phyloP scores from a whole-genome alignment of 2,888 invertebrate genomes.

The Drosophila kuntzei region DNA sequence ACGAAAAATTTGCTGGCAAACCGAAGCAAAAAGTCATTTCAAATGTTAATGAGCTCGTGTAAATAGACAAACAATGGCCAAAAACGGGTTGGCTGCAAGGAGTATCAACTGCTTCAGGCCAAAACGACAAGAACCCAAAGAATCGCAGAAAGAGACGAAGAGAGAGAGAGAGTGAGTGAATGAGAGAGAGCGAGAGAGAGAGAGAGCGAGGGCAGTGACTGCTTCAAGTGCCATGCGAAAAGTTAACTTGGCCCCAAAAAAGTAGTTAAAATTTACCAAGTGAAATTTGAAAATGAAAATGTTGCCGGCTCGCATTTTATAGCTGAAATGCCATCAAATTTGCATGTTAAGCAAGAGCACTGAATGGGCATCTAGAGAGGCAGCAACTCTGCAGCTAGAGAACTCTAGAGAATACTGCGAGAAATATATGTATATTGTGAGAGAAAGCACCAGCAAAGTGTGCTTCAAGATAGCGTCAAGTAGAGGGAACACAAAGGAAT shows the following conservation, averaged over 20 bases:
- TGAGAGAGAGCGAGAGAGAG: neutral
- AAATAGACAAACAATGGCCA: slow-evolving; percentile 79
- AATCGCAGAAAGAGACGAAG: neutral
- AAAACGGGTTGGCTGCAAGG: slow-evolving; percentile 36
- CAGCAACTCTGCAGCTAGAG: slow-evolving; percentile 14
- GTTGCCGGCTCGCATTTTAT: slow-evolving; percentile 63
- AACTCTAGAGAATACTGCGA: slow-evolving; percentile 43
- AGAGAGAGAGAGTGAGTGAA: neutral
- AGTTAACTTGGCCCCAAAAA: slow-evolving; percentile 53
- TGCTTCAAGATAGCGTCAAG: slow-evolving; percentile 5
- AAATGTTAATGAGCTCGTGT: slow-evolving; percentile 81
- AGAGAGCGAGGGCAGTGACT: slow-evolving; percentile 19
- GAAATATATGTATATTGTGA: slow-evolving; percentile 4
- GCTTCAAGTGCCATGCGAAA: slow-evolving; percentile 41
- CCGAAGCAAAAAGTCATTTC: slow-evolving; percentile 75
- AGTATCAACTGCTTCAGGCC: slow-evolving; percentile 46
- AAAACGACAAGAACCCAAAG: slow-evolving; percentile 29
- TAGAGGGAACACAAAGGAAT: neutral
- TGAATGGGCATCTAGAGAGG: slow-evolving; percentile 48
- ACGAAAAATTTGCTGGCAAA: slow-evolving; percentile 49
- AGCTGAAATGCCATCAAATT: slow-evolving; percentile 69
- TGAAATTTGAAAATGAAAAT: slow-evolving; percentile 76
- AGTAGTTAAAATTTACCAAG: slow-evolving; percentile 78
- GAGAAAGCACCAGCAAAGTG: slow-evolving; percentile 17
- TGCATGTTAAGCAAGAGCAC: slow-evolving; percentile 73